phyloP scores from a whole-genome alignment of 2,113 vertebrate genomes.

The Cynocephalus volans region DNA sequence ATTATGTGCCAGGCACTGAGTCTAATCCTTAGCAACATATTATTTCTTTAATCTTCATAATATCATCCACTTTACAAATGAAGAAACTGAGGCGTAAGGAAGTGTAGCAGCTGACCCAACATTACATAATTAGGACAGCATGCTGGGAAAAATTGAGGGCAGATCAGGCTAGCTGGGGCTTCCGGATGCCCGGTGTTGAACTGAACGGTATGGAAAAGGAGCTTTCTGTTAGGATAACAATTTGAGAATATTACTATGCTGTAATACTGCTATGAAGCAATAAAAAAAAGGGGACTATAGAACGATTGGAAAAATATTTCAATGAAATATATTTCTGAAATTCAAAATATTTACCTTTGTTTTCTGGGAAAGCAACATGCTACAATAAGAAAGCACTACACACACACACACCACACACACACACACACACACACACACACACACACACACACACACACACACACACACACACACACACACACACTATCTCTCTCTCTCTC shows the following conservation, averaged over 20 bases:
- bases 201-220: background rate
- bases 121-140: background rate
- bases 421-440: background rate
- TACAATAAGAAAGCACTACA: background rate
- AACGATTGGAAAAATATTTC: background rate
- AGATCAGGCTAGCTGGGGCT: background rate
- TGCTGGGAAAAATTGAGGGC: background rate
- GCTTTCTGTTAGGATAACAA: background rate
- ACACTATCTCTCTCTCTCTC: too few relatives aligned
- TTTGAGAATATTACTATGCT: background rate
- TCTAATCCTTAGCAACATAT: background rate
- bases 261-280: background rate
- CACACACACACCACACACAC: background rate
- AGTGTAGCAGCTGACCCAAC: background rate
- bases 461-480: background rate
- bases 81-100: background rate
- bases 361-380: constrained; percentile 12
- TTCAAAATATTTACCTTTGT: background rate
- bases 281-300: background rate
- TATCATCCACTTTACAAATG: background rate
- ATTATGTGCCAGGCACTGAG: background rate
- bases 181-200: background rate
- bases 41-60: background rate
- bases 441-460: background rate
- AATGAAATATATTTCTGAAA: background rate